These are phyloP conservation scores for Agrochola lychnidis DNA, from an alignment of 2,888 invertebrate genomes.

Conservation along the genomic window DNA sequence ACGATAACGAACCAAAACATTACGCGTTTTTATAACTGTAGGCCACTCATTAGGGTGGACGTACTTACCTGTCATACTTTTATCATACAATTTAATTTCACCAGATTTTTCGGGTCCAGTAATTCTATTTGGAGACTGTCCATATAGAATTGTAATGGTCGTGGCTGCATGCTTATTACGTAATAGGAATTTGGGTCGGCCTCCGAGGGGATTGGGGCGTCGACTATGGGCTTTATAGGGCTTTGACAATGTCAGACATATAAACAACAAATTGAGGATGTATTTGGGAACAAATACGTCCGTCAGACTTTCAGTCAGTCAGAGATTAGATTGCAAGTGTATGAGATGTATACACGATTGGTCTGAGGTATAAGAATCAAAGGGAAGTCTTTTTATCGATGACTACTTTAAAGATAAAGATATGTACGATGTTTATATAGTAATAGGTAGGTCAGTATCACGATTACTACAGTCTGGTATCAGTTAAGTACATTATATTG, in stretches of 20 bases:
- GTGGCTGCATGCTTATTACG: conserved; percentile 47
- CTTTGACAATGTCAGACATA: conserved; percentile 37
- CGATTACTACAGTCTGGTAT: conserved; percentile 11
- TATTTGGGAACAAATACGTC: conserved; percentile 11
- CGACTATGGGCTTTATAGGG: conserved; percentile 26
- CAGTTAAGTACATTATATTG: conserved; percentile 35
- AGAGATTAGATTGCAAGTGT: neutral
- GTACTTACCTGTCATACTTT: conserved; percentile 29
- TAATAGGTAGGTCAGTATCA: conserved; percentile 34
- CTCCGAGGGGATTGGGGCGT: conserved; percentile 45
- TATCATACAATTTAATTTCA: conserved; percentile 28
- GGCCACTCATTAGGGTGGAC: conserved; percentile 6
- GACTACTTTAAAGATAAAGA: conserved; percentile 22
- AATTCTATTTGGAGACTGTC: conserved; percentile 22
- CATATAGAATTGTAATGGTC: conserved; percentile 29
- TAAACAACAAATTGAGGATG: conserved; percentile 14
- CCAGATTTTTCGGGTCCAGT: conserved; percentile 32
- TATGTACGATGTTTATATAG: neutral
- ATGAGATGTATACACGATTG: neutral
- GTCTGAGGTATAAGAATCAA: neutral
- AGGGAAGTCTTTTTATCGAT: conserved; percentile 22
- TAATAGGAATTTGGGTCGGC: conserved; percentile 55
- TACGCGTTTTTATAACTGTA: conserved; percentile 16
- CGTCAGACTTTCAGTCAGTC: neutral
- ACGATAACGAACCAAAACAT: conserved; percentile 51